A percentile compares a stretch with the other conserved stretches of the same genome.
Conservation (phyloP, 2,888 invertebrate species). For the Ophioninae sp. region DNA sequence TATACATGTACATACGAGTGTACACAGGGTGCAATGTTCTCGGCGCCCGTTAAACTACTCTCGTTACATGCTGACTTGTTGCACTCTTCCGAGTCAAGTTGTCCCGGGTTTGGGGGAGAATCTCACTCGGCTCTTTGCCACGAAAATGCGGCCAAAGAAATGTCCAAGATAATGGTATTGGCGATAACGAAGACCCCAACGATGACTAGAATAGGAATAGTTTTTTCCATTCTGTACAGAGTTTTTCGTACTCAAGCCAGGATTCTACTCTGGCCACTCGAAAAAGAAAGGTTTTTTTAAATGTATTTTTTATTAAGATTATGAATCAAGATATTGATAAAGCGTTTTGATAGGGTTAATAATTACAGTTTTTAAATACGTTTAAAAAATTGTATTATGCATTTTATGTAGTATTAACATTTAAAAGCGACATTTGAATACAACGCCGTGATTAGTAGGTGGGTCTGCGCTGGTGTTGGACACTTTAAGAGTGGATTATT, state of each 20-base stretch:
- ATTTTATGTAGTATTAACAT: no score
- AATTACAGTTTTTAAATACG: no score
- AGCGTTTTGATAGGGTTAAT: no score
- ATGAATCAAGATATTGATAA: no score
- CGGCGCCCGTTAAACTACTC: conserved; percentile 16
- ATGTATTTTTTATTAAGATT: no score
- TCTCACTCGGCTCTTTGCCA: conserved; percentile 48
- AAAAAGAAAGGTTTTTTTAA: no score
- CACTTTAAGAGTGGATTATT: no score
- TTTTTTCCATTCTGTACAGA: conserved; percentile 5
- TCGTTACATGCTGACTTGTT: conserved; percentile 61
- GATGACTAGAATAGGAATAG: not conserved
- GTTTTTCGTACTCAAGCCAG: conserved; percentile 2
- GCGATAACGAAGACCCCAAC: conserved; percentile 1
- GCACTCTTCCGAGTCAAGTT: conserved; percentile 49
- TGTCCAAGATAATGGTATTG: conserved; percentile 48
- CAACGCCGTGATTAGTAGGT: no score
- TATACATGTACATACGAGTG: not conserved
- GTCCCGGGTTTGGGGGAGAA: conserved; percentile 13
- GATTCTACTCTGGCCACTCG: not conserved
- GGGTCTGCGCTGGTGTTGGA: no score
- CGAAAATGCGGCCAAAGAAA: conserved; percentile 59
- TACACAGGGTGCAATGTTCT: conserved; percentile 22
- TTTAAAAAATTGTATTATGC: no score
- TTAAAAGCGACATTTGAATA: no score